Base-by-base conservation (phyloP, 2,888 invertebrate genomes). In the Ormyrus rosae region DNA sequence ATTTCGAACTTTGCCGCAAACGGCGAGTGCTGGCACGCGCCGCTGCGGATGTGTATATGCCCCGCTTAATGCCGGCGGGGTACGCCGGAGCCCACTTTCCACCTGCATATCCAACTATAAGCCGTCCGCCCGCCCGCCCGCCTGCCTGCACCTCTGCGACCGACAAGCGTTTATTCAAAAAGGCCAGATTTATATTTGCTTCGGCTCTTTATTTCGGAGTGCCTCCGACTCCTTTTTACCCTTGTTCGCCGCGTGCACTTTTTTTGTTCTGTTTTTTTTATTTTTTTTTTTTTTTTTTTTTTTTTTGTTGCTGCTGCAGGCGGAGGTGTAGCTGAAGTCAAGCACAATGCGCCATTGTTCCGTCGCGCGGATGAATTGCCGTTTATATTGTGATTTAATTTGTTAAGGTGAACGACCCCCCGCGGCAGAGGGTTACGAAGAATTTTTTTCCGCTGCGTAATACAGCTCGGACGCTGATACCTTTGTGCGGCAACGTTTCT, bases 1-100 rank as follows among this genome's bases (percentile, higher is more conserved):
- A 80, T 80, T 80, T 80, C 80, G 70, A 80, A 80, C 58, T 75
- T 70, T 58, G 48, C 75, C 75, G 65, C 80, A 75, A 80, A 80
- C 67, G 65, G n/a, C 75, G 60, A 61, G 61, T 50, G n/a, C 46
- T 64, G 63, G 76, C 70, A 77, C 76, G 76, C 70, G 69, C 51
- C 50, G 10, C 60, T 53, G 68, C 13, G 13, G 75, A 68, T 74
- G 34, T 34, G 34, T 34, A 65, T 73, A 55, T 60, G 34, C 46
- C 45, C 7, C 55, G 69, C 63, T 55, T 75, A 65, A 56, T 64
- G 63, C 34, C 58, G 58, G 10, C 6, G 58, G 11, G 6, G 10
- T 60, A 34, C 19, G 19, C 6, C 61, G 53, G 53, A 13, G 9
- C 13, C 56, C 19, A 19, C 61, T 71, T 51, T 72, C 45, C 19